These are phyloP conservation scores for Halesus radiatus DNA, from an alignment of 1,140 invertebrate species.

Conservation along the genomic window DNA sequence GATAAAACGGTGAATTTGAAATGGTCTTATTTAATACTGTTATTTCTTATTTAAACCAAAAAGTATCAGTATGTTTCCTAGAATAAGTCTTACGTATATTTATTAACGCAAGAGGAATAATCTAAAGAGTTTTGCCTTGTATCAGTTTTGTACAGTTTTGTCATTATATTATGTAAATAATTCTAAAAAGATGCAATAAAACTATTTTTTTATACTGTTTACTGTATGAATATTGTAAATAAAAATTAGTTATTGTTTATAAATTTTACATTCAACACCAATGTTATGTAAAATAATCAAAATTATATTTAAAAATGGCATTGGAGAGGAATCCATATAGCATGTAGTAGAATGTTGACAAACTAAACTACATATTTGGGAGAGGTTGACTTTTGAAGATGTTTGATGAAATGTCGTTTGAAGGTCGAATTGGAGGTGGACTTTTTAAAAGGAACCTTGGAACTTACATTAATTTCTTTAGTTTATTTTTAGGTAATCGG, in stretches of 20 bases:
- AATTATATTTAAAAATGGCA: too few species aligned
- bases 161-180: not conserved
- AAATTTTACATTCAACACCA: too few species aligned
- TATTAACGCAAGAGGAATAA: not conserved
- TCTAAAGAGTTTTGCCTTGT: conserved; percentile 41
- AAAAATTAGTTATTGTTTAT: not conserved
- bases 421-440: too few species aligned
- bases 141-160: conserved; percentile 36
- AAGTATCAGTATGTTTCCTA: conserved; percentile 45
- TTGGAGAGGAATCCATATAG: too few species aligned
- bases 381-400: too few species aligned
- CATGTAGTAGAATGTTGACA: too few species aligned
- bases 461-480: too few species aligned
- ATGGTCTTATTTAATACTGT: conserved; percentile 40
- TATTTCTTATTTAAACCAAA: conserved; percentile 44
- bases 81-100: not conserved
- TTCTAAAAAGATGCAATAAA: conserved; percentile 30
- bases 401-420: too few species aligned
- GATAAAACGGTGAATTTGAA: not conserved
- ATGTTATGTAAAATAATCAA: too few species aligned
- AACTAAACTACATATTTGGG: too few species aligned
- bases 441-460: too few species aligned
- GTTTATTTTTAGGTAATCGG: too few species aligned
- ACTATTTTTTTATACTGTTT: conserved; percentile 33
- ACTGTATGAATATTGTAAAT: conserved; percentile 1